phyloP scores from a whole-genome alignment of 2,888 invertebrate genomes.

The Loripinus fragilis region DNA sequence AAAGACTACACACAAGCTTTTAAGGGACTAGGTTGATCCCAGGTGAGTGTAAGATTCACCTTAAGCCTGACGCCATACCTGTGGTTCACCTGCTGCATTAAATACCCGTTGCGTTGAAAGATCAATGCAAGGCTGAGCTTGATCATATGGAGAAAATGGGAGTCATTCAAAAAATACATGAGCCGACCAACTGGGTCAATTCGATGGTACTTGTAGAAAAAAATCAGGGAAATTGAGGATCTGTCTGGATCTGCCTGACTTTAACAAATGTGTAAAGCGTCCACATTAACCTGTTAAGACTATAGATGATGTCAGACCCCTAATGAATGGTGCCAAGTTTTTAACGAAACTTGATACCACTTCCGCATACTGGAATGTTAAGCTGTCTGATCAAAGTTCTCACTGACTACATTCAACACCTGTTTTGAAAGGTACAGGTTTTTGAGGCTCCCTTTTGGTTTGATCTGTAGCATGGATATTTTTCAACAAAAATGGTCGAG shows the following conservation, averaged over 20 bases:
- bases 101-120: constrained; percentile 23
- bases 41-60: constrained; percentile 40
- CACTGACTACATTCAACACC: constrained; percentile 32
- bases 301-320: constrained; percentile 38
- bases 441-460: constrained; percentile 58
- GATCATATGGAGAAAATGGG: constrained; percentile 15
- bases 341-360: constrained; percentile 48
- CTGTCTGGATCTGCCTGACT: constrained; percentile 61
- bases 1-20: constrained; percentile 34
- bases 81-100: constrained; percentile 52
- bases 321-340: constrained; percentile 36
- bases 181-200: constrained; percentile 66
- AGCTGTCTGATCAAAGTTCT: constrained; percentile 28
- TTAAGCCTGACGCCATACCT: constrained; percentile 43
- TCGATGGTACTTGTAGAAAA: constrained; percentile 47
- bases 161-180: neutral
- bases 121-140: constrained; percentile 13
- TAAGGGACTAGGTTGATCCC: constrained; percentile 54
- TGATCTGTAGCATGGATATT: constrained; percentile 43
- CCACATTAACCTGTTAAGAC: constrained; percentile 41
- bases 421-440: constrained; percentile 44
- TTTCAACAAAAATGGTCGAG: no score
- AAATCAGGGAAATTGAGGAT: constrained; percentile 54
- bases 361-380: constrained; percentile 48
- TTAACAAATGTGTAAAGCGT: constrained; percentile 47